These are phyloP conservation scores for Scaptomyza pallida DNA, from an alignment of 1,140 invertebrate genomes.

Conservation along the genomic window DNA sequence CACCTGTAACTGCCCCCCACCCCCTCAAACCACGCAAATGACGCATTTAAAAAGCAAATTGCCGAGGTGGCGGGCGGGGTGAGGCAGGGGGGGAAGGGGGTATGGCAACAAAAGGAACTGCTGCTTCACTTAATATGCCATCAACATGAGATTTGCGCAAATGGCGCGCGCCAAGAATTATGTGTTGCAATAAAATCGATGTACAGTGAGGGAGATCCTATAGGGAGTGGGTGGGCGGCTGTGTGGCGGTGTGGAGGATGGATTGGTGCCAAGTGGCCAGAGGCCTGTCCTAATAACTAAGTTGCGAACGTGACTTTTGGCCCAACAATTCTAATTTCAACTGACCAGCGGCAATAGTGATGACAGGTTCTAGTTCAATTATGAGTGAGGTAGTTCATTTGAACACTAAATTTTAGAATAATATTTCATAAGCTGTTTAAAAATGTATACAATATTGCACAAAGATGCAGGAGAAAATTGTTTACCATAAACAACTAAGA, in stretches of 20 bases:
- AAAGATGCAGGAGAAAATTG: too few species aligned
- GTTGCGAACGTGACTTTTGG: slow-evolving; percentile 72
- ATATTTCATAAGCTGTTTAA: background rate
- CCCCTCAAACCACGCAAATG: slow-evolving; percentile 7
- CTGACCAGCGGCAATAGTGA: background rate
- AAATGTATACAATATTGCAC: too few species aligned
- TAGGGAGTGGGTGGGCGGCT: background rate
- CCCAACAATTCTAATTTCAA: slow-evolving; percentile 72
- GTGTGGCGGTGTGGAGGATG: background rate
- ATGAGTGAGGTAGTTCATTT: too few species aligned
- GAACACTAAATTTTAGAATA: too few species aligned
- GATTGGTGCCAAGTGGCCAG: slow-evolving; percentile 10
- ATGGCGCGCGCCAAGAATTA: slow-evolving; percentile 72
- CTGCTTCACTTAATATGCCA: slow-evolving; percentile 73
- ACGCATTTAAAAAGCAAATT: slow-evolving; percentile 71
- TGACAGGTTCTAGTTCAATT: too few species aligned
- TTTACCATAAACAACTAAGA: too few species aligned
- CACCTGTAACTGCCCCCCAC: background rate
- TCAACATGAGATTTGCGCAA: slow-evolving; percentile 81
- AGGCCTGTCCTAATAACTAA: slow-evolving; percentile 69
- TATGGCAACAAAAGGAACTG: slow-evolving; percentile 34
- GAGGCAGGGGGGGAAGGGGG: too few species aligned
- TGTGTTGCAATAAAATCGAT: slow-evolving; percentile 81
- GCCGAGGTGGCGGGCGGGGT: too few species aligned
- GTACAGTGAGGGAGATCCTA: too few species aligned